These are phyloP conservation scores for Otus scops DNA, from an alignment of 2,797 vertebrate species.

Conservation along the genomic window DNA sequence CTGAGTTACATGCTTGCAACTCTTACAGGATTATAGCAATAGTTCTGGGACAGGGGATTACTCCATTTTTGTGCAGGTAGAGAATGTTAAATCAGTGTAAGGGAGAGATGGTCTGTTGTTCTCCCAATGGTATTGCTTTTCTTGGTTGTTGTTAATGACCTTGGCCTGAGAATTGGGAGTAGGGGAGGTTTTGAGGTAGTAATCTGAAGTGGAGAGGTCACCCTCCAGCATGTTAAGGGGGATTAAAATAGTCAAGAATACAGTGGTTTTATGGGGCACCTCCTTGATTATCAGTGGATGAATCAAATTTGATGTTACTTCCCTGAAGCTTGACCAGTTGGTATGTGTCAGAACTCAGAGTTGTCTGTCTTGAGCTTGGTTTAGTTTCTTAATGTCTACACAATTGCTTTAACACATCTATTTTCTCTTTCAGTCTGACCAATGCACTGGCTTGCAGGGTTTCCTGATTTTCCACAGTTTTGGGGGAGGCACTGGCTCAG, in stretches of 20 bases:
- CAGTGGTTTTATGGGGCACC: not conserved
- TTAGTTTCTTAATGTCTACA: not conserved
- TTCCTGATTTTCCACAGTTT: conserved; percentile 89
- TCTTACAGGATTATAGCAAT: not conserved
- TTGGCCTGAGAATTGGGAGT: not conserved
- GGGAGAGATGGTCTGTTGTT: too few species aligned
- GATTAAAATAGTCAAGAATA: not conserved
- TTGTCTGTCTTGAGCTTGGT: not conserved
- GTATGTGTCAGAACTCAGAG: not conserved
- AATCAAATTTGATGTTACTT: not conserved
- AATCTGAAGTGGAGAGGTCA: not conserved
- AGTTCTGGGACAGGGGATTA: not conserved
- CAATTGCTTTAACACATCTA: not conserved
- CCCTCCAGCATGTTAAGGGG: not conserved
- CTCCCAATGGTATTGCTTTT: not conserved
- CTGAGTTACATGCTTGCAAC: not conserved
- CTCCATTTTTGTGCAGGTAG: not conserved
- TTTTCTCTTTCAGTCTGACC: conserved; percentile 78
- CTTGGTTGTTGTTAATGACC: not conserved
- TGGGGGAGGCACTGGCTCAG: conserved; percentile 86
- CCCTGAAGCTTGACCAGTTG: not conserved
- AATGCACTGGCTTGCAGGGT: conserved; percentile 85
- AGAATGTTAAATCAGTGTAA: not conserved
- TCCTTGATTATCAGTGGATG: not conserved
- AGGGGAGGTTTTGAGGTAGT: not conserved